Evolutionary conservation across 1,140 invertebrate genomes (phyloP).

Genomic region (Pygmarrhopalites habei): DNA sequence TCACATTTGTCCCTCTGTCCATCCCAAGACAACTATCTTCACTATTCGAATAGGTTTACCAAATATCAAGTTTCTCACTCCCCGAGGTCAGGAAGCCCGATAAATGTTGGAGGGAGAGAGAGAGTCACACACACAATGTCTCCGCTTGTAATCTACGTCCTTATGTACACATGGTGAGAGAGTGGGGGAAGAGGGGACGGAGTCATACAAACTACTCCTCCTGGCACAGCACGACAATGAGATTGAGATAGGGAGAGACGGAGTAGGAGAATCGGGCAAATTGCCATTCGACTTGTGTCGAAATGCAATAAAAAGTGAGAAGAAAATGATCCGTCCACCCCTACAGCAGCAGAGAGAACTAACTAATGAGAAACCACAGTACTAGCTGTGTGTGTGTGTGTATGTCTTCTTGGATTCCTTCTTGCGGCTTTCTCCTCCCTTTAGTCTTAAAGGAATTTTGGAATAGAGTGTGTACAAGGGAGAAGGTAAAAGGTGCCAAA

Average conservation of each 20-base stretch:
- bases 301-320: slow-evolving; percentile 3
- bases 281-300: slow-evolving; percentile 7
- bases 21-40: slow-evolving; percentile 6
- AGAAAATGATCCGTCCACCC: slow-evolving; percentile 5
- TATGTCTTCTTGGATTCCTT: too few relatives aligned
- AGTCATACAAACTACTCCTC: too few relatives aligned
- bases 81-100: not conserved
- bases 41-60: not conserved
- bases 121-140: too few relatives aligned
- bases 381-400: too few relatives aligned
- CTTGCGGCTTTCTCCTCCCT: too few relatives aligned
- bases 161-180: not conserved
- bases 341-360: too few relatives aligned
- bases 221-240: too few relatives aligned
- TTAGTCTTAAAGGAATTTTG: too few relatives aligned
- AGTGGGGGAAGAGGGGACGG: too few relatives aligned
- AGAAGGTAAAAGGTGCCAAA: slow-evolving; percentile 16
- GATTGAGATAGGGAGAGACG: not conserved
- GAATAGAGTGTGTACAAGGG: too few relatives aligned
- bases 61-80: slow-evolving; percentile 6
- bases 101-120: slow-evolving; percentile 12
- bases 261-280: slow-evolving; percentile 3
- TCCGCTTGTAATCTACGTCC: slow-evolving; percentile 4
- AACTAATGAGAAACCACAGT: too few relatives aligned
- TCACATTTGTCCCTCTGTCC: slow-evolving; percentile 9